Evolutionary conservation across 2,113 vertebrate species (phyloP), one percentile per base, ranked within the genome.

Genomic region (Gymnarchus niloticus): DNA sequence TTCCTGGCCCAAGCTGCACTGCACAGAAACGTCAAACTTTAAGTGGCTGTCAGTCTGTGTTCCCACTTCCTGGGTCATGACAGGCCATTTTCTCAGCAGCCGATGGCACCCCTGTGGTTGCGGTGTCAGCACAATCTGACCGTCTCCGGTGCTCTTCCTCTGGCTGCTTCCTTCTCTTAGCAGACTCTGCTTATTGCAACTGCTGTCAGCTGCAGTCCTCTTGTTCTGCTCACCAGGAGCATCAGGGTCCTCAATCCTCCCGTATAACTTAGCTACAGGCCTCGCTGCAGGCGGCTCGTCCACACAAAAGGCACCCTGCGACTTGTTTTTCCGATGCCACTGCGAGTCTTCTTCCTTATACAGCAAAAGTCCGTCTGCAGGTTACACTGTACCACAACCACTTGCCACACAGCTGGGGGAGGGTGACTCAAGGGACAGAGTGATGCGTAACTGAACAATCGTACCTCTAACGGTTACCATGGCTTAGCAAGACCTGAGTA

Each of bases 31-130:
- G 1, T 97, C 92, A 10, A 65, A 56, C 6, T 86, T 95, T 81
- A 86, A 1, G 69, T 10, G 0, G 78, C 1, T 1, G 3, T 90
- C 89, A 0, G 96, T 97, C 89, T 98, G 97, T 0, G 93, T 95
- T 86, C 87, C 95, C 0, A 25, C 88, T 0, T 97, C 93, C 14
- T 49, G 86, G 1, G 82, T 87, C 85, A 85, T 17, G 0, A 1
- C n/a, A 8, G 83, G 1, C 28, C 48, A 57, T 84, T 86, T 90
- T 21, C 83, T 87, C 85, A 73, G 87, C 76, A 84, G 49, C 65
- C 73, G 57, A 28, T 41, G 5, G 56, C 17, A 21, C 59, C 9
- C 41, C 14, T 0, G 54, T 21, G 41, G 25, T 54, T 49, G 78
- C 21, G 69, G 84, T 85, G 76, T 81, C 52, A 61, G 57, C 7